Evolutionary conservation across 2,113 vertebrate genomes (phyloP).

Genomic region (Chaetodon trifascialis): DNA sequence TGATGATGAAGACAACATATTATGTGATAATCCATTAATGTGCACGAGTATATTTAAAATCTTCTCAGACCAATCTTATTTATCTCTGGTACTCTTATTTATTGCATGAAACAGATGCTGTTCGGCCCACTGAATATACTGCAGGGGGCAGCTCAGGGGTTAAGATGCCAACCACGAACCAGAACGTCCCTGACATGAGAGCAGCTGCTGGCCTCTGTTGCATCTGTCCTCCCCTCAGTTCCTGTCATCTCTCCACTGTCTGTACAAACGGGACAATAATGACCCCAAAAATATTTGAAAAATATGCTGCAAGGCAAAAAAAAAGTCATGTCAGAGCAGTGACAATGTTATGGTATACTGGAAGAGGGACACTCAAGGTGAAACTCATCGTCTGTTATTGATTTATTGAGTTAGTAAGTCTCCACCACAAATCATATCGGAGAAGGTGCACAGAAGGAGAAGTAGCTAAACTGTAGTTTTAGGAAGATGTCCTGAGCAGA

Average conservation of each 20-base stretch:
- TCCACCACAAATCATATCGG: neutral
- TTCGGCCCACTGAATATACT: neutral
- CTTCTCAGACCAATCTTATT: neutral
- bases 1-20: conserved; percentile 45
- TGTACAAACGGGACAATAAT: neutral
- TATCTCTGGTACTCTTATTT: neutral
- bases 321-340: neutral
- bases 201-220: neutral
- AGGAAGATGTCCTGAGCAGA: neutral
- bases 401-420: neutral
- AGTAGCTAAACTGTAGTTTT: too few relatives aligned
- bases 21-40: conserved; percentile 35
- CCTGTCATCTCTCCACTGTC: neutral
- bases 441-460: neutral
- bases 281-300: neutral
- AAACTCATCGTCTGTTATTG: neutral
- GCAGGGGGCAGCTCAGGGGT: neutral
- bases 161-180: neutral
- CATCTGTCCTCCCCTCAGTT: neutral
- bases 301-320: too few relatives aligned
- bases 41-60: conserved; percentile 7
- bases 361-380: neutral
- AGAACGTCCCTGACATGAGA: neutral
- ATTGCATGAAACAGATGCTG: neutral
- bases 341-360: neutral